A percentile compares a stretch with the other conserved stretches of the same genome.
Evolutionary conservation across 64 coral and sea anemone genomes (phyloP).

Genomic region (Porites lutea): DNA sequence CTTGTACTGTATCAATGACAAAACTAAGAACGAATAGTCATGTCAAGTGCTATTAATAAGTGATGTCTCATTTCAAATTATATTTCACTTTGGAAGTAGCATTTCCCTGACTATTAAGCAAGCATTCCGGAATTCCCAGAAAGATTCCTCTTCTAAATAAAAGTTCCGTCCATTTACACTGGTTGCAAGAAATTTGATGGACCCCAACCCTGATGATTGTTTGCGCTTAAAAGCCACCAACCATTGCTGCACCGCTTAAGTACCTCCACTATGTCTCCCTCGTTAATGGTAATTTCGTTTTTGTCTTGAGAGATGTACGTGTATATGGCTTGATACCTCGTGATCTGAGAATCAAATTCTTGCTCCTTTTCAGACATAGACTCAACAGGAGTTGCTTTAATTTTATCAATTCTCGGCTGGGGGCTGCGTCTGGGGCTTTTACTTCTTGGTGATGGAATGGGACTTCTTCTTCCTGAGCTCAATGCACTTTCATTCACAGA

Average conservation of each 20-base stretch:
- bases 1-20: too few species aligned
- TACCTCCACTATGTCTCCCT: conserved; percentile 59
- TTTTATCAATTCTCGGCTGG: neutral
- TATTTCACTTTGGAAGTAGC: too few species aligned
- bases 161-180: neutral
- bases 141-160: too few species aligned
- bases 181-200: conserved; percentile 65
- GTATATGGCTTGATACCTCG: conserved; percentile 26
- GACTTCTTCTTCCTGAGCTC: conserved; percentile 8
- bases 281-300: conserved; percentile 43
- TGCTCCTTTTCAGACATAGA: neutral
- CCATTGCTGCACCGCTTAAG: conserved; percentile 52
- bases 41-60: too few species aligned
- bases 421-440: neutral
- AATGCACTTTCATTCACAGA: neutral
- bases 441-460: conserved; percentile 13
- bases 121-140: too few species aligned
- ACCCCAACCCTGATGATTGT: conserved; percentile 53
- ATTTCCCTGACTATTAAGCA: too few species aligned
- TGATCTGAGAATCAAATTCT: neutral
- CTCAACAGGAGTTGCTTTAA: neutral
- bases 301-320: conserved; percentile 54
- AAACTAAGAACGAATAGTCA: too few species aligned
- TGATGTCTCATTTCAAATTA: too few species aligned
- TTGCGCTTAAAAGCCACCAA: conserved; percentile 57